phyloP scores from a whole-genome alignment of 2,888 invertebrate species.

The Eilema caniola region DNA sequence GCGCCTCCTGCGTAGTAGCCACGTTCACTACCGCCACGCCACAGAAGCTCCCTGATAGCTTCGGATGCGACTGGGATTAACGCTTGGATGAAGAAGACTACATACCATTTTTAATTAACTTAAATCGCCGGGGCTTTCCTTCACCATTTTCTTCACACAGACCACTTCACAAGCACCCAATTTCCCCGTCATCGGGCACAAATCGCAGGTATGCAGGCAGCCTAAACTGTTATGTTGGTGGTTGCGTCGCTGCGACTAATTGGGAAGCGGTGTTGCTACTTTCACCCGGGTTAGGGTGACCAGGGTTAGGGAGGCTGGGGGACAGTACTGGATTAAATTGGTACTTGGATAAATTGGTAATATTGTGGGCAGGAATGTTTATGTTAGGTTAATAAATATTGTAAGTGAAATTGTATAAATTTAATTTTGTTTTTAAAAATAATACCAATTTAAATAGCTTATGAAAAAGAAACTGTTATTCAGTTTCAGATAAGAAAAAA shows the following conservation, averaged over 20 bases:
- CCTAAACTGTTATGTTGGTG: constrained; percentile 34
- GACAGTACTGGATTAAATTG: constrained; percentile 7
- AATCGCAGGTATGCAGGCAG: constrained; percentile 31
- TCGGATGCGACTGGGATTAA: too few species aligned
- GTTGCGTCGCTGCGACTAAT: constrained; percentile 48
- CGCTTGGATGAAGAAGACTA: too few species aligned
- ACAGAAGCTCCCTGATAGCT: too few species aligned
- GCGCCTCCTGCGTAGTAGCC: too few species aligned
- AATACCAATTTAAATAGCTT: too few species aligned
- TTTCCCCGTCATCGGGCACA: constrained; percentile 18
- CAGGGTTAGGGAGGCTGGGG: constrained; percentile 28
- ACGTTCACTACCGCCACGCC: too few species aligned
- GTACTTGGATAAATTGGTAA: too few species aligned
- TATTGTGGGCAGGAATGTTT: background rate
- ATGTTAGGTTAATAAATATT: background rate
- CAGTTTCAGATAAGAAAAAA: too few species aligned
- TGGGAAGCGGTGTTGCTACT: constrained; percentile 50
- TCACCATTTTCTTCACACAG: background rate
- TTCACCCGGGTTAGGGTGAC: constrained; percentile 38
- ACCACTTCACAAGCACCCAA: background rate
- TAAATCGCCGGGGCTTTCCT: background rate
- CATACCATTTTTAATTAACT: too few species aligned
- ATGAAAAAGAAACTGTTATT: too few species aligned
- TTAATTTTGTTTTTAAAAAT: too few species aligned
- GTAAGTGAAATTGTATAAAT: background rate